phyloP scores from a whole-genome alignment of 2,113 vertebrate genomes.

The Actinemys pallida region DNA sequence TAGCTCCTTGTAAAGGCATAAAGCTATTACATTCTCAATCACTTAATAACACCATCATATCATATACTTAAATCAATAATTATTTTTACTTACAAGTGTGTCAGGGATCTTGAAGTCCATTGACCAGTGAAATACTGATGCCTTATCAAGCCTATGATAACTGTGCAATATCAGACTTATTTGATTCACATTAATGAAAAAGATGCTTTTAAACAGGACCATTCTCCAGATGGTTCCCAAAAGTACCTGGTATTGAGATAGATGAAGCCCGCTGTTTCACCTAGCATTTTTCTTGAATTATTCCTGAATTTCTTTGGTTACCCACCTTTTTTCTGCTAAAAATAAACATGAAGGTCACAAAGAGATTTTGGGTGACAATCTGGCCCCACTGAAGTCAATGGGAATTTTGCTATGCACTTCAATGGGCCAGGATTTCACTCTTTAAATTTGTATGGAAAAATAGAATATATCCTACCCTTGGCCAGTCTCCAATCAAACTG shows the following conservation, averaged over 20 bases:
- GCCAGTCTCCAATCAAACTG: not conserved
- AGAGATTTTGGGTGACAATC: not conserved
- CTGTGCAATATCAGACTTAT: not conserved
- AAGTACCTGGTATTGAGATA: not conserved
- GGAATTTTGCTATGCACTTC: not conserved
- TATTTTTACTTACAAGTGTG: not conserved
- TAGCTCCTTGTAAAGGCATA: not conserved
- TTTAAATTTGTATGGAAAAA: not conserved
- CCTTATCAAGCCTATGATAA: not conserved
- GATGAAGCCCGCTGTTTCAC: not conserved
- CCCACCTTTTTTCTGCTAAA: not conserved
- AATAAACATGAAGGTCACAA: not conserved
- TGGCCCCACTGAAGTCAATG: not conserved
- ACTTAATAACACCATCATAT: not conserved
- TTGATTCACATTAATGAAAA: not conserved
- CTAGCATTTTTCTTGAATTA: not conserved
- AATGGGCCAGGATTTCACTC: not conserved
- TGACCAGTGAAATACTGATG: not conserved
- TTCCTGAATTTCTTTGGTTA: not conserved
- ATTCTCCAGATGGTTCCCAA: not conserved
- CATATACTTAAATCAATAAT: not conserved
- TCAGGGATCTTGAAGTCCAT: not conserved
- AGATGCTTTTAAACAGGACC: not conserved
- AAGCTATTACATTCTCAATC: not conserved
- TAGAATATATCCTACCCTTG: not conserved